These are phyloP conservation scores for Zaprionus africanus DNA, from an alignment of 1,140 invertebrate species.

Conservation along the genomic window DNA sequence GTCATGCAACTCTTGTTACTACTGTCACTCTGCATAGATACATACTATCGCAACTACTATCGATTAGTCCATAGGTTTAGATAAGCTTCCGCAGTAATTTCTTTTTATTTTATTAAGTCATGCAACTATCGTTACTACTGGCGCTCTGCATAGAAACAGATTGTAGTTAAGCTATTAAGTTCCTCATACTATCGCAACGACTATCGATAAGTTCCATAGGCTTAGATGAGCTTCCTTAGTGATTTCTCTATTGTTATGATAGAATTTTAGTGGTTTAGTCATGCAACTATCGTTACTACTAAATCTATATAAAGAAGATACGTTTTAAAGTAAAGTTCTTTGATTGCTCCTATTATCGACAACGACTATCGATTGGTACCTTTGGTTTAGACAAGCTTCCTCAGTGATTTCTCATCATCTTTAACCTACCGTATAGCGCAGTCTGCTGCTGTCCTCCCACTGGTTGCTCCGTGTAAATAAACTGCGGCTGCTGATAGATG, in stretches of 20 bases:
- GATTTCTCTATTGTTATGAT: too few relatives aligned
- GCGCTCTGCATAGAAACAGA: too few relatives aligned
- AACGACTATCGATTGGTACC: not conserved
- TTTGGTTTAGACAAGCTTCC: not conserved
- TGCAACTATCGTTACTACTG: too few relatives aligned
- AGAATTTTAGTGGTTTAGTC: not conserved
- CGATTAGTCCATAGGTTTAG: too few relatives aligned
- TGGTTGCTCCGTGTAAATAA: constrained; percentile 59
- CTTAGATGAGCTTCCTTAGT: too few relatives aligned
- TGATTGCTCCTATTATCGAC: not conserved
- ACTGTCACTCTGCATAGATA: too few relatives aligned
- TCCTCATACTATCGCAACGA: not conserved
- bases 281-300: not conserved
- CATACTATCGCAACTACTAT: too few relatives aligned
- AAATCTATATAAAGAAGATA: not conserved
- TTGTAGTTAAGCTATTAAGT: too few relatives aligned
- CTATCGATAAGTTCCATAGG: not conserved
- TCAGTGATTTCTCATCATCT: too few relatives aligned
- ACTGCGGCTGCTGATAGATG: constrained; percentile 57
- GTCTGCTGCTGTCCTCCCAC: constrained; percentile 27
- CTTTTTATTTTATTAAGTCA: too few relatives aligned
- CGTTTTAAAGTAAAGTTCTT: not conserved
- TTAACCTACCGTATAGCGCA: constrained; percentile 29
- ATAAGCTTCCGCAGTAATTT: too few relatives aligned
- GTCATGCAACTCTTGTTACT: too few relatives aligned